Evolutionary conservation across 2,113 vertebrate genomes (phyloP), one percentile per base, ranked within the genome.

Genomic region (Neotragus pygmaeus): DNA sequence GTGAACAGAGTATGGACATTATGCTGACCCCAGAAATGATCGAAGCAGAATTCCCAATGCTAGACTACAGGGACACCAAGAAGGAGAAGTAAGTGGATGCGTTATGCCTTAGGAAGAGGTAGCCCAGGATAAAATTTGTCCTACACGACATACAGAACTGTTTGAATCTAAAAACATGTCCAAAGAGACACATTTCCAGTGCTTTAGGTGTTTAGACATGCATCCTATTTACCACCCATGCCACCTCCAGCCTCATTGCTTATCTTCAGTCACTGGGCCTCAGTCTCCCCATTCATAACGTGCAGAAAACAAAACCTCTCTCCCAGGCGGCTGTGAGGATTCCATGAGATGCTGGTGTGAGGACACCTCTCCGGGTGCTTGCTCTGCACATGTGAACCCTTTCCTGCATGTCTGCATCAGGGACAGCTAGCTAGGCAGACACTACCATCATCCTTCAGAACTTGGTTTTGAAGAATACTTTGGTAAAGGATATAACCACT

Each of bases 1-100:
- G 96, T 91, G 98, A 98, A 66, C 93, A 97, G 94, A 99, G 98
- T 36, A n/a, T 90, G 87, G 98, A 96, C 53, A n/a, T 98, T 60
- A 81, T 93, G 19, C 98, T 99, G 88, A 99, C 99, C 87, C 99
- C 99, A 39, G 99, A 99, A 89, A 99, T 99, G 98, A 98, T 99
- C 89, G 98, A 97, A 98, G 99, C 98, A 6, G 99, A 99, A 98
- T 99, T 99, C 98, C 96, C 97, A 30, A 94, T 98, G n/a, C 43
- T 95, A 84, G 94, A 28, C 66, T 66, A 49, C 36, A 97, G 64
- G 53, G 94, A 96, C 33, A 30, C 30, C 85, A 97, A 83, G 64
- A 97, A 96, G 28, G 96, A 98, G 43, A 97, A 96, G 98, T 98
- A 93, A 96, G 98, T 96, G 15, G 16, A 15, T 30, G 19, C 14